A percentile compares a stretch with the other conserved stretches of the same genome.
phyloP scores from a whole-genome alignment of 2,113 vertebrate genomes.

The Rattus rattus region DNA sequence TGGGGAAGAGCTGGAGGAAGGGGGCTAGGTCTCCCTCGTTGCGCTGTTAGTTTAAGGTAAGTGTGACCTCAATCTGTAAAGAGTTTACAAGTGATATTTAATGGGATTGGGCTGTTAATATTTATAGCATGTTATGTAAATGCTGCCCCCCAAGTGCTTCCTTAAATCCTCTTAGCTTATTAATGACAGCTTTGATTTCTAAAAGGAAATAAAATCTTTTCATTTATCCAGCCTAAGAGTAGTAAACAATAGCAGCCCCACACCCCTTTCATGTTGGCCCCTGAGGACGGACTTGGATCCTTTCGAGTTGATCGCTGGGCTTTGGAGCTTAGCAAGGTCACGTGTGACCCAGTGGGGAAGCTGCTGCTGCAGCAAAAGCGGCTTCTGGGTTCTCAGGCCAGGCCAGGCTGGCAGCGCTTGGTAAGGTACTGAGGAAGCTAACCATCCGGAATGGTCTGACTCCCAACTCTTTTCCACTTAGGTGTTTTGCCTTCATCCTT shows the following conservation, averaged over 20 bases:
- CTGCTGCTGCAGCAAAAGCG: conserved; percentile 73
- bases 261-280: conserved; percentile 80
- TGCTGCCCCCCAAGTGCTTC: conserved; percentile 80
- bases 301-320: conserved; percentile 76
- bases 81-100: conserved; percentile 72
- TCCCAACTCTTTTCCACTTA: not conserved
- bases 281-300: conserved; percentile 71
- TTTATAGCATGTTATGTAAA: conserved; percentile 84
- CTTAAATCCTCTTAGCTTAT: conserved; percentile 87
- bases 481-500: not conserved
- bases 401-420: conserved; percentile 42
- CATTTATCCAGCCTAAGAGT: conserved; percentile 80
- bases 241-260: conserved; percentile 85
- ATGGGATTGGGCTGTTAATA: conserved; percentile 80
- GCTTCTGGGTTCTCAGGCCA: conserved; percentile 61
- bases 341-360: conserved; percentile 41
- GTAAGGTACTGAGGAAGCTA: conserved; percentile 54
- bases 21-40: conserved; percentile 7
- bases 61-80: conserved; percentile 79
- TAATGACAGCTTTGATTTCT: conserved; percentile 83
- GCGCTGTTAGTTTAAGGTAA: conserved; percentile 60
- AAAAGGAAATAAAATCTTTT: conserved; percentile 81
- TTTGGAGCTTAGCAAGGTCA: conserved; percentile 80
- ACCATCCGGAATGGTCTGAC: not conserved
- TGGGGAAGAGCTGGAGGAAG: conserved; percentile 12